A percentile compares a stretch with the other conserved stretches of the same genome.
phyloP scores from a whole-genome alignment of 2,888 invertebrate genomes.

The Sinotaia quadrata region DNA sequence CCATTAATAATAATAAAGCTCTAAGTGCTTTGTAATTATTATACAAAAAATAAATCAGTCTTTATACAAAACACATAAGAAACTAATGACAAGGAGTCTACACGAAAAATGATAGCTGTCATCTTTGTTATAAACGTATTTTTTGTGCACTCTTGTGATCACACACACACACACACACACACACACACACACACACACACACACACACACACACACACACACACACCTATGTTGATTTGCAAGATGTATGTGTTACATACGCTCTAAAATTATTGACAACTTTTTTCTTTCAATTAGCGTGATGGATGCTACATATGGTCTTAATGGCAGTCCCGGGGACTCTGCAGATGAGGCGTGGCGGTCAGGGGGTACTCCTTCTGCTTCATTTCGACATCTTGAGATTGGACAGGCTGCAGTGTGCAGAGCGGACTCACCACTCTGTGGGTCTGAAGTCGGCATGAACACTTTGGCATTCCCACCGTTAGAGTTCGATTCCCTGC shows the following conservation, averaged over 20 bases:
- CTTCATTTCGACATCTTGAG: background rate
- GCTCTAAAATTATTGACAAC: no score
- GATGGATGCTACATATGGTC: background rate
- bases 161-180: conserved; percentile 11
- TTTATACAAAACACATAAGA: no score
- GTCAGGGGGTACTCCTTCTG: background rate
- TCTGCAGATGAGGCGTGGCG: background rate
- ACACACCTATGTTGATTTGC: background rate
- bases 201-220: conserved; percentile 1
- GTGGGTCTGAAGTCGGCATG: conserved; percentile 42
- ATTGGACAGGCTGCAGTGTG: background rate
- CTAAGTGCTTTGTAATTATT: no score
- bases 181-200: conserved; percentile 11
- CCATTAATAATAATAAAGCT: no score
- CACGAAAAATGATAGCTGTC: no score
- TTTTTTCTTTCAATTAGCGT: no score
- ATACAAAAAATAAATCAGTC: no score
- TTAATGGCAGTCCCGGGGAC: background rate
- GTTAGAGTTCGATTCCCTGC: conserved; percentile 88
- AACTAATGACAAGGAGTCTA: no score
- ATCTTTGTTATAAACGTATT: no score
- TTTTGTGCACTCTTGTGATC: no score
- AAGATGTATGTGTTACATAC: background rate
- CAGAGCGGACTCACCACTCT: conserved; percentile 28
- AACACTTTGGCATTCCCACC: conserved; percentile 82